Evolutionary conservation across 2,113 vertebrate species (phyloP), one percentile per base, ranked within the genome.

Genomic region (Dascyllus trimaculatus): DNA sequence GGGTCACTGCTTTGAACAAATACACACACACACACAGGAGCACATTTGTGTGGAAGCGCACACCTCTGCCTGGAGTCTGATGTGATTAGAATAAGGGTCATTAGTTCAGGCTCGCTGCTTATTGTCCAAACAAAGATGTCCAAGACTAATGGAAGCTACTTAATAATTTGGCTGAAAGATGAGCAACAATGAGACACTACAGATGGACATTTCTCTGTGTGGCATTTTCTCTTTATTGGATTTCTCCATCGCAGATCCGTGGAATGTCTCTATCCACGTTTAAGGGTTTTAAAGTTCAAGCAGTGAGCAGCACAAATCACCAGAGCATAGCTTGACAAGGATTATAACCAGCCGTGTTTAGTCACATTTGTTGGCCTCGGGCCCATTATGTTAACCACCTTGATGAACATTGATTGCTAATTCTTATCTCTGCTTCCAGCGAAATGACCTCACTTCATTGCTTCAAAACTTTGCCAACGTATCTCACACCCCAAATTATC

Each of bases 41-140:
- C 73, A 21, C 59, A 24, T 53, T 72, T 63, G 53, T 80, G 54
- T 49, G 24, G 73, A 46, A 56, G 54, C 68, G 68, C 70, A 77
- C 75, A 80, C 82, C 52, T 68, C 83, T 65, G 70, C 52, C 56
- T 75, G 51, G 35, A 63, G 29, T 51, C 69, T 95, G 81, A 95
- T 93, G 89, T 93, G 85, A 94, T 95, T 94, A 95, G 90, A 81
- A 76, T 87, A 79, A 88, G 89, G 86, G 92, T 92, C 91, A 91
- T 93, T 89, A 90, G 83, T 92, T 92, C 89, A 87, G 81, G 88
- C 80, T 90, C 89, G 64, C 78, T 90, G 90, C 84, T 88, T 91
- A 86, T 91, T 91, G 89, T 90, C 93, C 89, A 92, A 94, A 92
- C 90, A 92, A 71, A 91, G 86, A 94, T 87, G 88, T 89, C 82